These are phyloP conservation scores for Centrocercus urophasianus DNA, from an alignment of 2,113 vertebrate genomes.

Conservation along the genomic window DNA sequence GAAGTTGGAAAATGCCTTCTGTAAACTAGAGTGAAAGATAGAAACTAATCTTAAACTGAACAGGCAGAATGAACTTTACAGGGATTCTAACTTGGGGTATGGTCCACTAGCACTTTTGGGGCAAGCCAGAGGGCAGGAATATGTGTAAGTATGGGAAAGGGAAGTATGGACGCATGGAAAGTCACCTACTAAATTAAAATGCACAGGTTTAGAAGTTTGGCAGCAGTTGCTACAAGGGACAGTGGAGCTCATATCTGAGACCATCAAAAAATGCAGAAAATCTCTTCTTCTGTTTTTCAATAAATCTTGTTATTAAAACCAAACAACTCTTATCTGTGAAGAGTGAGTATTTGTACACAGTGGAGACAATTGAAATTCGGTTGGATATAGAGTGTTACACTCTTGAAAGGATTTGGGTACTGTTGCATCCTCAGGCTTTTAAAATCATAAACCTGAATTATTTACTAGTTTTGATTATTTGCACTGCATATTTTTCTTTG, in stretches of 20 bases:
- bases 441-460: neutral
- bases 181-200: neutral
- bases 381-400: neutral
- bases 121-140: neutral
- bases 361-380: neutral
- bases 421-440: neutral
- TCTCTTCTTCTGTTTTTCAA: neutral
- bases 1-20: neutral
- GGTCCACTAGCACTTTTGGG: neutral
- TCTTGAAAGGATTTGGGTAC: neutral
- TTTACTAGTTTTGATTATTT: conserved; percentile 14
- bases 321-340: neutral
- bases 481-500: neutral
- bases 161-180: neutral
- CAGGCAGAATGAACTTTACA: neutral
- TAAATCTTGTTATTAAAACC: neutral
- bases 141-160: neutral
- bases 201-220: neutral
- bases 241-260: neutral
- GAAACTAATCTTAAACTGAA: neutral
- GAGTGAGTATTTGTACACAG: neutral
- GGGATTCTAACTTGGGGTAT: neutral
- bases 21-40: neutral
- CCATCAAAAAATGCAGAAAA: neutral
- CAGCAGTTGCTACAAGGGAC: neutral